These are phyloP conservation scores for Chrysopa pallens DNA, from an alignment of 1,140 invertebrate genomes.

Conservation along the genomic window DNA sequence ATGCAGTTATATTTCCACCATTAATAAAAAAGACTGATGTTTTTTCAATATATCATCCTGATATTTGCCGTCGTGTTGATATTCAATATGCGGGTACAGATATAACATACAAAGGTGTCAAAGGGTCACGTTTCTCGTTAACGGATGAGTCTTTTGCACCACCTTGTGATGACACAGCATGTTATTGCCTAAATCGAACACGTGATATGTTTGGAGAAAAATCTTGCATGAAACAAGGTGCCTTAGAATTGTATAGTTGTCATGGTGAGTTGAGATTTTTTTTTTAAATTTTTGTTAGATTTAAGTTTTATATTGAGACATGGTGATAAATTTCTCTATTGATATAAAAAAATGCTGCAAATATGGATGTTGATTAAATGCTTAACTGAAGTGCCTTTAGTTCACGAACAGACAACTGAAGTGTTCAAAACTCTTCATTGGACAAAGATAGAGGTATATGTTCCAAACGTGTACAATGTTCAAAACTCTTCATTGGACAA, in stretches of 20 bases:
- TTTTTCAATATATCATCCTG: neutral
- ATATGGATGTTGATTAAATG: too few relatives aligned
- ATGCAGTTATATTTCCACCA: neutral
- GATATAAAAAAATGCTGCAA: too few relatives aligned
- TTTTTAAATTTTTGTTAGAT: too few relatives aligned
- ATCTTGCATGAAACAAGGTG: neutral
- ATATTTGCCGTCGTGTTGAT: neutral
- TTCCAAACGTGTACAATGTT: too few relatives aligned
- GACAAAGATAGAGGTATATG: too few relatives aligned
- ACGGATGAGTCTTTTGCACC: neutral
- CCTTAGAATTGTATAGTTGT: neutral
- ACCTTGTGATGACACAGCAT: neutral
- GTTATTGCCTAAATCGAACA: neutral
- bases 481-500: too few relatives aligned
- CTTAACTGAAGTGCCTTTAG: too few relatives aligned
- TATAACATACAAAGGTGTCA: neutral
- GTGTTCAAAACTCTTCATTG: too few relatives aligned
- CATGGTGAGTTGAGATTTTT: neutral
- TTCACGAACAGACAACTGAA: too few relatives aligned
- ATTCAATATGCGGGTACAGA: neutral
- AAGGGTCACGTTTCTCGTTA: neutral
- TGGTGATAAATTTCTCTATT: too few relatives aligned
- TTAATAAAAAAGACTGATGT: neutral
- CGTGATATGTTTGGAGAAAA: neutral
- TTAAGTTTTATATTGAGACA: too few relatives aligned